Base-by-base conservation (phyloP, 2,113 vertebrate species). In the Phyllostomus discolor region DNA sequence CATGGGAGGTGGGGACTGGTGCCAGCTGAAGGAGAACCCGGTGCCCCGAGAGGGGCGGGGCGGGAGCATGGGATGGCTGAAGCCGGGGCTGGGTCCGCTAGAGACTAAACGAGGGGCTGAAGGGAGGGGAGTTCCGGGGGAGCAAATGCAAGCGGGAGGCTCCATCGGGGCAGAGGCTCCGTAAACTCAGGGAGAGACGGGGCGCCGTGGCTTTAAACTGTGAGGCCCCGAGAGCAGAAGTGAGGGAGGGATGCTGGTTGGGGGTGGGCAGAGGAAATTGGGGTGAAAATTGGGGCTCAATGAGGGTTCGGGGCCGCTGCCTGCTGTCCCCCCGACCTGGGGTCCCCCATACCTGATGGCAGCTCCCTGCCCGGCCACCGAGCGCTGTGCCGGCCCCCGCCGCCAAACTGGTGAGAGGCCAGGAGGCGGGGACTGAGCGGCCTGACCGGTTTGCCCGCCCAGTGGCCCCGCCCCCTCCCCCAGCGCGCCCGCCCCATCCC, bases 381-480 rank as follows among this genome's bases (percentile, higher is more conserved):
- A 41, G 87, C 93, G 81, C 76, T 11, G 9, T 9, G 50, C 88
- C 64, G 43, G 90, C 92, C 46, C 46, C 72, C 46, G 4, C 24
- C 1, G 82, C 91, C 93, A 57, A 3, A 33, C 76, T 38, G 48
- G 43, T 79, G 64, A 50, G 87, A 78, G 48, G 62, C 83, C 79
- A 26, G 78, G 48, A 67, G 46, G 64, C 1, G 1, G n/a, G 54
- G 7, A 80, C 70, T 2, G 31, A 67, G 82, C 90, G 0, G 11
- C 97, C 95, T 2, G 6, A 97, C 97, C 93, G 97, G 97, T 97
- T 96, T 52, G 89, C 91, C 94, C 1, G 57, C 91, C 90, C 91
- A 17, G 75, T 26, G 85, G 75, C 95, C 84, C 95, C 92, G 12
- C 97, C 94, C 80, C 62, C 41, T 46, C 46, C 43, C 54, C 2